Evolutionary conservation across 2,113 vertebrate species (phyloP).

Genomic region (Calyptommatus sinebrachiatus): DNA sequence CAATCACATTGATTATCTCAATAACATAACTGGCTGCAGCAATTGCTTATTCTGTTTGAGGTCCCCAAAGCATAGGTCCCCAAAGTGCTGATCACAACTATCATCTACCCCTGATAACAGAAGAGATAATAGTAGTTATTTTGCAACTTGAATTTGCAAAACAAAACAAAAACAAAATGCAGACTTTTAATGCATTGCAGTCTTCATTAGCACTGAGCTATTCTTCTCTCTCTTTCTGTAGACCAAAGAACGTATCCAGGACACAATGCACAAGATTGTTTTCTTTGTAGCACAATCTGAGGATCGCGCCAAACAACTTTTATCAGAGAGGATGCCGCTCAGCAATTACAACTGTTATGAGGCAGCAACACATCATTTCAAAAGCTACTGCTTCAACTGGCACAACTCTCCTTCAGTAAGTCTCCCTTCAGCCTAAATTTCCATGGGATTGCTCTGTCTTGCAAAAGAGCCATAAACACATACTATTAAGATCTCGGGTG

Average conservation of each 20-base stretch:
- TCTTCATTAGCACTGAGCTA: background rate
- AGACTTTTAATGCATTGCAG: background rate
- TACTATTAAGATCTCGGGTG: too few relatives aligned
- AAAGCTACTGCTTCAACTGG: conserved; percentile 91
- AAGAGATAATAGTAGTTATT: background rate
- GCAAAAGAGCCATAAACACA: too few relatives aligned
- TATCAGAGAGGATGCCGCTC: conserved; percentile 71
- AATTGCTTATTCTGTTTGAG: too few relatives aligned
- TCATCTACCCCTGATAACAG: background rate
- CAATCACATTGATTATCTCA: background rate
- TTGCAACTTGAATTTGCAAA: too few relatives aligned
- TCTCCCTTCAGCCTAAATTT: background rate
- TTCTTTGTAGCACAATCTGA: conserved; percentile 65
- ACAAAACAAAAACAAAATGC: too few relatives aligned
- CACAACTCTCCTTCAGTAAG: conserved; percentile 77
- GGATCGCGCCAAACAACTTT: conserved; percentile 54
- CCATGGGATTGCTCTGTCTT: background rate
- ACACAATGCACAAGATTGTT: conserved; percentile 76
- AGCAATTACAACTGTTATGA: conserved; percentile 80
- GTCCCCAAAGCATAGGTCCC: background rate
- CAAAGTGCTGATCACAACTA: background rate
- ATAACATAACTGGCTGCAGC: too few relatives aligned
- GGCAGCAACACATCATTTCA: conserved; percentile 76
- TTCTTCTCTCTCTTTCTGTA: conserved; percentile 30
- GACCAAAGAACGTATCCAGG: conserved; percentile 75